phyloP scores from a whole-genome alignment of 1,140 invertebrate genomes.

The Aphaenogaster ashmeadi region DNA sequence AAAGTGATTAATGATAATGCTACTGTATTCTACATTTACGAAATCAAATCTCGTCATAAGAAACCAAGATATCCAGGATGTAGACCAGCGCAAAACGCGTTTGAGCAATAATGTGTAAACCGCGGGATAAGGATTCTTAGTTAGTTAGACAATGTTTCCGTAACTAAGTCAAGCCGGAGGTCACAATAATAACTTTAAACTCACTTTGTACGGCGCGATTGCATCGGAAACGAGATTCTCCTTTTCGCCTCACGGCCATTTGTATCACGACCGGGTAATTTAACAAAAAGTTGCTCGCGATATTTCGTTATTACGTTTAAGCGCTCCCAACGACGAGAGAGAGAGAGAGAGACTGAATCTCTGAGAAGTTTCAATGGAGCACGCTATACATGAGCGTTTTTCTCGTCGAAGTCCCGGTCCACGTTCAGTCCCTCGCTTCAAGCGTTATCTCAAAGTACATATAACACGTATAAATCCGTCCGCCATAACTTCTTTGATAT shows the following conservation, averaged over 20 bases:
- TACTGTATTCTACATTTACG: not conserved
- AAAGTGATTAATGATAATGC: not conserved
- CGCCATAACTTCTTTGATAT: conserved; percentile 62
- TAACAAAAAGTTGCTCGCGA: conserved; percentile 63
- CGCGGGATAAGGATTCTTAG: conserved; percentile 41
- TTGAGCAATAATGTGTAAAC: conserved; percentile 32
- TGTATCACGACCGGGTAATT: conserved; percentile 68
- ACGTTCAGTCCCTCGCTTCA: conserved; percentile 20
- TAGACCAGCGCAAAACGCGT: not conserved
- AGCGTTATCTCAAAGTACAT: conserved; percentile 56
- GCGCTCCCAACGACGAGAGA: conserved; percentile 49
- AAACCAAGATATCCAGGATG: not conserved
- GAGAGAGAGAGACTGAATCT: conserved; percentile 57
- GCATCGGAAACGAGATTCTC: conserved; percentile 42
- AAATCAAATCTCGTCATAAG: not conserved
- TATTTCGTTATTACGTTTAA: conserved; percentile 71
- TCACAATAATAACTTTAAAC: conserved; percentile 59
- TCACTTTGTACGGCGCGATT: conserved; percentile 52
- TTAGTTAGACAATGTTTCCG: conserved; percentile 52
- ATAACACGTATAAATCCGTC: conserved; percentile 56
- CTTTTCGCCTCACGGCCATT: conserved; percentile 61
- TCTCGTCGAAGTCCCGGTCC: conserved; percentile 24
- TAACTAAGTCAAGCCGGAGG: conserved; percentile 59
- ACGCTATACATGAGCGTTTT: conserved; percentile 47
- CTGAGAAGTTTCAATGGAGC: conserved; percentile 55